Percentiles rank a stretch among this genome's conserved stretches.
These are phyloP conservation scores for Gallinago jamesoni DNA, from an alignment of 2,113 vertebrate species.

Conservation along the genomic window DNA sequence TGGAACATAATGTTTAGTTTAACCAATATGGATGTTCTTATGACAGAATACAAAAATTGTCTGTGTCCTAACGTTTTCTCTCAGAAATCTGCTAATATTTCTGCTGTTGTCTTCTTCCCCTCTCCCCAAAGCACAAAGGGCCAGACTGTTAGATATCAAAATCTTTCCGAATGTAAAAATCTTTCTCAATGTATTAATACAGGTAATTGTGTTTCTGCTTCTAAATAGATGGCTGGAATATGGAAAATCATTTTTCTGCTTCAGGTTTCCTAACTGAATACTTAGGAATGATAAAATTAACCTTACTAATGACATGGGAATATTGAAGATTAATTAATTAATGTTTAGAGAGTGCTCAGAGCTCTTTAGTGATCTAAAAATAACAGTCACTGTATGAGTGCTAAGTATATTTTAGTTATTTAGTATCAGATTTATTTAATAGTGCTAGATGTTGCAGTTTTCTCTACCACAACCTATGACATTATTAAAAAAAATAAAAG, in stretches of 20 bases:
- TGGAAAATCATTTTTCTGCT: neutral
- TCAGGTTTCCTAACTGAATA: neutral
- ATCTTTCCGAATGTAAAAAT: neutral
- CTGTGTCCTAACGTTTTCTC: neutral
- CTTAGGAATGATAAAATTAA: neutral
- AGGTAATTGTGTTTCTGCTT: neutral
- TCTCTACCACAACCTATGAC: neutral
- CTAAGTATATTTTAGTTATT: neutral
- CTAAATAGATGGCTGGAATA: neutral
- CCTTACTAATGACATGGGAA: neutral
- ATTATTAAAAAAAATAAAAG: neutral
- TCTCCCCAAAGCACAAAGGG: neutral
- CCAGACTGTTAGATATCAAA: neutral
- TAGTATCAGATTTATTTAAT: neutral
- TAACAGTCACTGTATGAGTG: neutral
- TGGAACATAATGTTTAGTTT: neutral
- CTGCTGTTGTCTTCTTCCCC: neutral
- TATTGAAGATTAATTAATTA: slow-evolving; percentile 20
- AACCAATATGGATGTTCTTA: neutral
- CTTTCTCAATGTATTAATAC: neutral
- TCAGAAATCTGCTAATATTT: neutral
- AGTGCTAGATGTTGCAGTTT: neutral
- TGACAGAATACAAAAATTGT: neutral
- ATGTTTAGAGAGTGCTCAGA: neutral
- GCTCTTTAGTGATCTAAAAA: slow-evolving; percentile 2